Evolutionary conservation across 2,888 invertebrate species (phyloP), one percentile per base, ranked within the genome.

Genomic region (Eutolmus rufibarbis): DNA sequence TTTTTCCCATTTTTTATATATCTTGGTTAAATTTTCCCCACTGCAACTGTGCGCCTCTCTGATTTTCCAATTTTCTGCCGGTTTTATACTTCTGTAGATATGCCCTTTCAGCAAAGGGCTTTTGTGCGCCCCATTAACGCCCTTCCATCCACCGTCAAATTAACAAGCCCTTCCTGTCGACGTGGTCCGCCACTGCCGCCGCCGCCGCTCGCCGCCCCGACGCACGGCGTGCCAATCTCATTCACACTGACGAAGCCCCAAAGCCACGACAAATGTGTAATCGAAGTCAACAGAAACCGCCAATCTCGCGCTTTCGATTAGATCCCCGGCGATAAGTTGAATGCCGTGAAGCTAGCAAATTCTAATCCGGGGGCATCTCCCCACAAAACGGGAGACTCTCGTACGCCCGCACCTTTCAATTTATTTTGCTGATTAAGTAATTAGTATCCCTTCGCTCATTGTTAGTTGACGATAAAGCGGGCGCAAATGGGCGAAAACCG

Each of bases 371-470:
- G 43, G 14, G 43, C 14, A 57, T 9, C 57, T 12, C 28, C 66
- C 66, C 66, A 19, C 66, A 28, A 16, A 56, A 28, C 28, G 66
- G 19, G 66, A n/a, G 51, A 82, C 19, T n/a, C 56, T 34, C 57
- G 66, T 43, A 19, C 79, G 74, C 81, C 87, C 74, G 81, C 81
- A 81, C 81, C 87, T 81, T 87, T 74, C 74, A 84, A 87, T 87
- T 84, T 76, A 84, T 84, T 84, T 84, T 84, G 82, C 82, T 87
- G 76, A 84, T 87, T 82, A 87, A 74, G 84, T 82, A 87, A 87
- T 87, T 87, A 87, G 84, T 87, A 87, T 87, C 87, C 81, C 77
- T 84, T 87, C 87, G 81, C 57, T 84, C 84, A 84, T 87, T 87
- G 84, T 76, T 84, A 84, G 82, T 82, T 66, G 66, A 84, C 82